Base-by-base conservation (phyloP, 2,888 invertebrate genomes). In the Heliothis peltigera region DNA sequence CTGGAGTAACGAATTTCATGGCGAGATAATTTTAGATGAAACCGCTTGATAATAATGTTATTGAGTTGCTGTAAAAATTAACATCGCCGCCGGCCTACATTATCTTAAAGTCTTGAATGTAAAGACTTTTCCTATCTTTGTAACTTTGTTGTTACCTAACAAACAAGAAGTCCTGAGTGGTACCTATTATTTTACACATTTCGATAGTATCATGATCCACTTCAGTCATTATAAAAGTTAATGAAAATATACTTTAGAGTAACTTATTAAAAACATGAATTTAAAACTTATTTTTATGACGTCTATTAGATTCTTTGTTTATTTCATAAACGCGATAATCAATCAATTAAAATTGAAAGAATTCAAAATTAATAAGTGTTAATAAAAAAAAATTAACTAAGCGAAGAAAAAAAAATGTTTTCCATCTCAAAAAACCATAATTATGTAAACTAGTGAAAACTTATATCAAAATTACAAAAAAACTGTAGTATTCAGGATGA, bases 1-100 rank as follows among this genome's bases (percentile, higher is more conserved):
- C 46, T 59, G 18, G 60, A 65, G 62, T 69, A 75, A 65, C 57
- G 6, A 76, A 76, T 59, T 78, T 79, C 59, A 74, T 68, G 44
- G 46, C 46, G 55, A 70, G 53, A 65, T 73, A 63, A 78, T 73
- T 70, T 67, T 60, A 17, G 61, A 48, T 57, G 54, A 74, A 52
- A 61, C 60, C 68, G 63, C 42, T 68, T 53, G 28, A 48, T 71
- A 71, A 64, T 70, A 70, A 60, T 64, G 53, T 64, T 76, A 76
- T 76, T 54, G 53, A 57, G 72, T 65, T 22, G 25, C 46, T 60
- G 42, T 60, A 57, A 75, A 70, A 75, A 63, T 58, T 73, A 43
- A 52, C 64, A 53, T 59, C 46, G 25, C 47, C 52, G 39, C 21
- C 25, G 8, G 25, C 15, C 39, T 12, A 28, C 39, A 63, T 55